These are phyloP conservation scores for Chalcosyrphus nemorum DNA, from an alignment of 2,888 invertebrate species.

Conservation along the genomic window DNA sequence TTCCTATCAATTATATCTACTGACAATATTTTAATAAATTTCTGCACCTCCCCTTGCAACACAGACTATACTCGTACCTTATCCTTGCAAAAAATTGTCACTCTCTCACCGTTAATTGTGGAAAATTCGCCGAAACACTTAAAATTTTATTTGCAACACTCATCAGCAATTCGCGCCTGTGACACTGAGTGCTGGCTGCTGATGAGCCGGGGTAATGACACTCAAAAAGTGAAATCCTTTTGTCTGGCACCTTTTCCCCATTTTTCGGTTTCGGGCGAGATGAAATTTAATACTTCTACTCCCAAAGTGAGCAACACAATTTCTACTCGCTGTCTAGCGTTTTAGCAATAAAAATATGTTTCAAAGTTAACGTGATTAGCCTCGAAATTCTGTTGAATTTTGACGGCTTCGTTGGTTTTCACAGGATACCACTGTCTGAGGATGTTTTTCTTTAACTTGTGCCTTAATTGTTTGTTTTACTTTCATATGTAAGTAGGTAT, in stretches of 20 bases:
- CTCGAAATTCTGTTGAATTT: no score
- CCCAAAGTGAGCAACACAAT: neutral
- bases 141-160: neutral
- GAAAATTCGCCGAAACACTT: neutral
- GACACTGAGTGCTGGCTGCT: neutral
- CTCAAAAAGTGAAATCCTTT: conserved; percentile 2
- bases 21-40: no score
- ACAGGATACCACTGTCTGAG: neutral
- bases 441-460: neutral
- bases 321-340: neutral
- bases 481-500: neutral
- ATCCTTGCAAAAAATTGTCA: no score
- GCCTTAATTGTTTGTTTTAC: neutral
- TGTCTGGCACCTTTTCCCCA: conserved; percentile 3
- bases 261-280: neutral
- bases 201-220: neutral
- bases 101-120: neutral
- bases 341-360: neutral
- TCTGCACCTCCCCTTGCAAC: no score
- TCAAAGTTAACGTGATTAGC: neutral
- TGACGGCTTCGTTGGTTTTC: no score
- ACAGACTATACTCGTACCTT: no score
- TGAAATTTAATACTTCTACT: neutral
- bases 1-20: no score
- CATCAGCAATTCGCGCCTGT: neutral